These are phyloP conservation scores for Plotosus lineatus DNA, from an alignment of 2,113 vertebrate species.

Conservation along the genomic window DNA sequence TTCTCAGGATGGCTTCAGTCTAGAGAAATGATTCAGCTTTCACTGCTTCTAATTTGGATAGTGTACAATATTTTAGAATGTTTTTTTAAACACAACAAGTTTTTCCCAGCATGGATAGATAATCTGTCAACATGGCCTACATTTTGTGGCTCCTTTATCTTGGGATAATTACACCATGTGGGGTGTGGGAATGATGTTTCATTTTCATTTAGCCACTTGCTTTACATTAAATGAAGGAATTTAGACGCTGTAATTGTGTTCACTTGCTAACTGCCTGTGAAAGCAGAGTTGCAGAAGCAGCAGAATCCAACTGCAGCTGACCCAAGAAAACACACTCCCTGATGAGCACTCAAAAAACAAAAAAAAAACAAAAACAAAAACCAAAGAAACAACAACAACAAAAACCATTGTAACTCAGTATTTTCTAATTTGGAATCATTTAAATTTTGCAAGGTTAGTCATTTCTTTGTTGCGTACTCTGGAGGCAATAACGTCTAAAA, in stretches of 20 bases:
- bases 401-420: constrained; percentile 15
- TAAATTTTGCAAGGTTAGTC: constrained; percentile 11
- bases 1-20: neutral
- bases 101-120: constrained; percentile 21
- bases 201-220: constrained; percentile 74
- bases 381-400: constrained; percentile 9
- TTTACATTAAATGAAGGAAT: constrained; percentile 70
- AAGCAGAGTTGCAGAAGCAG: constrained; percentile 66
- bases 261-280: constrained; percentile 69
- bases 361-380: constrained; percentile 32
- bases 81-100: constrained; percentile 27
- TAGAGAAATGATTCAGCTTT: constrained; percentile 10
- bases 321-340: constrained; percentile 44
- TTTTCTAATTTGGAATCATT: constrained; percentile 31
- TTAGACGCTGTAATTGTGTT: constrained; percentile 68
- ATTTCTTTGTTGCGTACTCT: constrained; percentile 6
- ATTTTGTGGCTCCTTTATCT: constrained; percentile 62
- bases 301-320: constrained; percentile 52
- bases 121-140: constrained; percentile 50
- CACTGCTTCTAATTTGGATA: neutral
- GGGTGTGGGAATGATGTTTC: constrained; percentile 65
- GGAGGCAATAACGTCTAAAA: constrained; percentile 18
- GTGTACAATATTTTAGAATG: constrained; percentile 15
- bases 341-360: constrained; percentile 44
- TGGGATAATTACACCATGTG: constrained; percentile 66